These are phyloP conservation scores for Pseudorhiza aurosa DNA, from an alignment of 30 jellyfish, hydroid and myxozoan species.

Conservation along the genomic window DNA sequence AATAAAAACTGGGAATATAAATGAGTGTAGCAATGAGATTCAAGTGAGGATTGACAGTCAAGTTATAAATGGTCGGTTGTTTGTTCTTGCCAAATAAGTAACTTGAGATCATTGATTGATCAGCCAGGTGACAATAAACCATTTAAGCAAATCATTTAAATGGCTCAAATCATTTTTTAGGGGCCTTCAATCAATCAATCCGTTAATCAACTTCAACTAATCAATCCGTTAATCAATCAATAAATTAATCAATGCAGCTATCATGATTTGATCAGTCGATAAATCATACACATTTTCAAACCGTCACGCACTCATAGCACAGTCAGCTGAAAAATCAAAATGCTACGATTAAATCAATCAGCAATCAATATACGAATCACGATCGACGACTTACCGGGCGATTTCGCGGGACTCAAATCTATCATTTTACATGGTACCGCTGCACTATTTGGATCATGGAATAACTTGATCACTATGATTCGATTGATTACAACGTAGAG, in stretches of 20 bases:
- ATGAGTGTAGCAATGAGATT: no score
- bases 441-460: conserved; percentile 58
- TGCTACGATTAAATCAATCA: no score
- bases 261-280: not conserved
- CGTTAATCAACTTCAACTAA: no score
- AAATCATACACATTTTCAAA: not conserved
- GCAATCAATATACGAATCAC: not conserved
- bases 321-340: not conserved
- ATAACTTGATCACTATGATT: conserved; percentile 49
- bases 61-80: no score
- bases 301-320: no score
- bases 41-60: no score
- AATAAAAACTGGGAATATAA: no score
- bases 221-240: not conserved
- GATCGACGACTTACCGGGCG: conserved; percentile 7
- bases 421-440: conserved; percentile 65
- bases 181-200: not conserved
- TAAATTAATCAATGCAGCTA: not conserved
- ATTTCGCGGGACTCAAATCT: conserved; percentile 53
- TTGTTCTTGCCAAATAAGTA: no score
- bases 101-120: no score
- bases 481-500: conserved; percentile 71
- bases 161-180: not conserved
- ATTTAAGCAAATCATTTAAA: not conserved
- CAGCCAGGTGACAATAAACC: no score